Base-by-base conservation (phyloP, 2,113 vertebrate species). In the Lepisosteus osseus region DNA sequence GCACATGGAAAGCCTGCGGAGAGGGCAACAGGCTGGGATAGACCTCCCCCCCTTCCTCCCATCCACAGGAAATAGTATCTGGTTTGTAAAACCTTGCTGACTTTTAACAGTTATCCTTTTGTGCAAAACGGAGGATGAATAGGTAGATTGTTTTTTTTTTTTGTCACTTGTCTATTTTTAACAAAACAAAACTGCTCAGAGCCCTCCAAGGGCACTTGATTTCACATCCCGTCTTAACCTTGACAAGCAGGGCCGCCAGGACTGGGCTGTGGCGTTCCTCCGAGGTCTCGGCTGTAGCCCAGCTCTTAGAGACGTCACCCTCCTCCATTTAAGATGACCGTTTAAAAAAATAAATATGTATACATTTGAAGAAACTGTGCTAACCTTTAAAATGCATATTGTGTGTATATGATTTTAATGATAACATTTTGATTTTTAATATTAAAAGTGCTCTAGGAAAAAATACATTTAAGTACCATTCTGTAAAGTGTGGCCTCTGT, bases 361-460 rank as follows among this genome's bases (percentile, higher is more conserved):
- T 94, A 95, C 90, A 95, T 95, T 87, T 92, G 92, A 95, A 95
- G 92, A 91, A 95, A 92, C 91, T 77, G 92, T 94, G 93, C 94
- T 95, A 94, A 97, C 92, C 87, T 90, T 91, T 90, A 87, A 92
- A 84, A 91, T 92, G 93, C 93, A 83, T 94, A 90, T 85, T 94
- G 91, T 93, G 86, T 90, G 95, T 97, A 94, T 93, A 95, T 95
- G 95, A 95, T 96, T 95, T 95, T 94, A 95, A 95, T 93, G 93
- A 95, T 94, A 95, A 95, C 91, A 94, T 95, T 90, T 95, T 95
- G 95, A 95, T 96, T 96, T 29, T 96, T 95, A 97, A 93, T 89
- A 85, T 95, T 92, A 94, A 91, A 94, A 94, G 90, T 83, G 89
- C 91, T 96, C 87, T 91, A 93, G 77, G 86, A 79, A 89, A 86